These are phyloP conservation scores for Rousettus leschenaultii DNA, from an alignment of 2,113 vertebrate species.

Conservation along the genomic window DNA sequence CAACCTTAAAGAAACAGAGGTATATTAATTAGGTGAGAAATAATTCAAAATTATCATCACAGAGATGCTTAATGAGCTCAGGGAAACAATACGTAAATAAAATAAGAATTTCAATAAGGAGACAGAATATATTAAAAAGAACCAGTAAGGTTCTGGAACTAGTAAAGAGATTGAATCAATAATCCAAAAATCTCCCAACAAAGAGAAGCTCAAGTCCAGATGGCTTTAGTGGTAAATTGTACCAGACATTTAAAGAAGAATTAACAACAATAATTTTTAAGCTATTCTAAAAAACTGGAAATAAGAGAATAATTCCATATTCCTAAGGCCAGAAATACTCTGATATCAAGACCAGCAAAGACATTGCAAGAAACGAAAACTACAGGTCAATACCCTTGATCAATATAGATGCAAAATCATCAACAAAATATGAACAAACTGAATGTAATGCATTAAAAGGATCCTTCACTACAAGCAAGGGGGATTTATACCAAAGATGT, in stretches of 20 bases:
- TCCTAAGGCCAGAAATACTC: neutral
- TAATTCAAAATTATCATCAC: neutral
- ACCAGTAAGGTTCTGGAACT: neutral
- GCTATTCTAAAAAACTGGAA: neutral
- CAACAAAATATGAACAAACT: too few relatives aligned
- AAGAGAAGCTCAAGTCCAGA: neutral
- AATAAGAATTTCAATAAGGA: neutral
- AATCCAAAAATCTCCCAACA: neutral
- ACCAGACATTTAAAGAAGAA: neutral
- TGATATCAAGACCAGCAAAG: neutral
- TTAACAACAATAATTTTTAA: neutral
- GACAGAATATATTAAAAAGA: neutral
- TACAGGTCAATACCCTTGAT: too few relatives aligned
- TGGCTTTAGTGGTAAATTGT: neutral
- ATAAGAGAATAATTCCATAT: neutral
- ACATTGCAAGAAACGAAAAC: neutral
- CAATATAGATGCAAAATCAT: too few relatives aligned
- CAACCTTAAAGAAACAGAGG: neutral
- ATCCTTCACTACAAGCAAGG: too few relatives aligned
- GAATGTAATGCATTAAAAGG: neutral
- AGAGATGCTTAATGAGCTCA: neutral
- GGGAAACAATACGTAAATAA: neutral
- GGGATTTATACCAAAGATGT: neutral
- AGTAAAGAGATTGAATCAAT: neutral
- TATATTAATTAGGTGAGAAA: neutral